Evolutionary conservation across 2,113 vertebrate species (phyloP).

Genomic region (Emydocephalus ijimae): DNA sequence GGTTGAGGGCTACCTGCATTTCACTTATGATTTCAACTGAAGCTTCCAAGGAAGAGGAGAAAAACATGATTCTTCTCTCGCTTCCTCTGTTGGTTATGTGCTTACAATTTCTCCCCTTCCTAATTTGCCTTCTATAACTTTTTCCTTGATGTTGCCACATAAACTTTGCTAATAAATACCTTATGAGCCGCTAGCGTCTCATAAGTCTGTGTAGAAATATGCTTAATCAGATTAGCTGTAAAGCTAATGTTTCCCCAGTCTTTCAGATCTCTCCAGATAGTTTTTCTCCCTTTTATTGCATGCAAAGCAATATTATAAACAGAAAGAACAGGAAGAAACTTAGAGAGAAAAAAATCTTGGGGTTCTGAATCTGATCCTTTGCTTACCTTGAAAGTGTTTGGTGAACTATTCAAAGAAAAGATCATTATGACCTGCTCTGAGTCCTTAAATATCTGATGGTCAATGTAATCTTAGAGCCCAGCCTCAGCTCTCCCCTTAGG

Average conservation of each 20-base stretch:
- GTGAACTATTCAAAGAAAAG: background rate
- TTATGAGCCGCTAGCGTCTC: conserved; percentile 11
- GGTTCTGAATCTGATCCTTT: background rate
- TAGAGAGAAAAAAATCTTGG: background rate
- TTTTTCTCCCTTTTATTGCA: background rate
- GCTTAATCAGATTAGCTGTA: conserved; percentile 34
- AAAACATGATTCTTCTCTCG: background rate
- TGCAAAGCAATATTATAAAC: conserved; percentile 14
- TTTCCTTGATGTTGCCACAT: conserved; percentile 11
- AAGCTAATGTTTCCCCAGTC: conserved; percentile 31
- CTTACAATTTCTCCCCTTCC: too few relatives aligned
- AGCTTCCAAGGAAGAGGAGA: background rate
- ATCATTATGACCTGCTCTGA: background rate
- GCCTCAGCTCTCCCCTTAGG: too few relatives aligned
- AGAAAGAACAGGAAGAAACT: background rate
- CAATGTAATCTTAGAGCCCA: background rate
- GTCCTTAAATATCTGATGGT: background rate
- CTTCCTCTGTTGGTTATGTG: background rate
- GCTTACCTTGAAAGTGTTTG: background rate
- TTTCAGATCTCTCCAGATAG: background rate
- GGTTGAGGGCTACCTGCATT: too few relatives aligned
- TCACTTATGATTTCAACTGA: background rate
- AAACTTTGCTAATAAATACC: conserved; percentile 28
- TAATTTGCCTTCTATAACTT: conserved; percentile 18
- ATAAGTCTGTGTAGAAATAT: conserved; percentile 23